Percentiles rank a stretch among this genome's conserved stretches.
Evolutionary conservation across 2,797 vertebrate genomes (phyloP).

Genomic region (Epinephelus malabaricus): DNA sequence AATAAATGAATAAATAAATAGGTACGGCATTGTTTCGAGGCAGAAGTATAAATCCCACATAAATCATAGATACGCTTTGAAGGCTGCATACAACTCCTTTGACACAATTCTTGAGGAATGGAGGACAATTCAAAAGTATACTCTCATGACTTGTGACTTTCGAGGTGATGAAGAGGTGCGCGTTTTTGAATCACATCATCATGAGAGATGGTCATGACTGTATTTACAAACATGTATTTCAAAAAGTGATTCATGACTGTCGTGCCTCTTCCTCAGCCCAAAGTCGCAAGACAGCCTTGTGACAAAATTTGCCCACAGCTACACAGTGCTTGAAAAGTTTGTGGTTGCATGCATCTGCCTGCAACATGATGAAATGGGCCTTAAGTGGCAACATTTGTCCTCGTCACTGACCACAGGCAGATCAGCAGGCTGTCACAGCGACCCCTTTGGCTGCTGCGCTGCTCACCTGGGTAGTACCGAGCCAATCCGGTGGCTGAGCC

Average conservation of each 20-base stretch:
- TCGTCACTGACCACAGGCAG: background rate
- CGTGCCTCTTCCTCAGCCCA: background rate
- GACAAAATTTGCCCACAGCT: background rate
- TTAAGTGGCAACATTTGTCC: background rate
- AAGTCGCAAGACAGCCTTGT: background rate
- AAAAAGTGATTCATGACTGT: background rate
- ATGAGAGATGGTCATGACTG: background rate
- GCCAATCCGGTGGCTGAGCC: conserved; percentile 96
- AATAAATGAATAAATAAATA: no score
- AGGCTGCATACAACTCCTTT: no score
- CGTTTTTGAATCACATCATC: background rate
- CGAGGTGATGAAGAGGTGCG: background rate
- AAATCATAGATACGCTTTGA: no score
- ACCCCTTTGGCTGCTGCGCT: conserved; percentile 1
- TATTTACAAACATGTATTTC: background rate
- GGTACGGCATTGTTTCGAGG: no score
- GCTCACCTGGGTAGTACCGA: conserved; percentile 92
- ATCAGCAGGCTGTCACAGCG: background rate
- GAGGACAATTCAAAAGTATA: background rate
- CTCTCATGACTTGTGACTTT: background rate
- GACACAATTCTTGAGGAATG: background rate
- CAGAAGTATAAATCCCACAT: no score
- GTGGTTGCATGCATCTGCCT: conserved; percentile 4
- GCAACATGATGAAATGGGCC: background rate
- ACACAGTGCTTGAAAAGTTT: background rate